These are phyloP conservation scores for Caracal caracal DNA, from an alignment of 2,113 vertebrate species.

Conservation along the genomic window DNA sequence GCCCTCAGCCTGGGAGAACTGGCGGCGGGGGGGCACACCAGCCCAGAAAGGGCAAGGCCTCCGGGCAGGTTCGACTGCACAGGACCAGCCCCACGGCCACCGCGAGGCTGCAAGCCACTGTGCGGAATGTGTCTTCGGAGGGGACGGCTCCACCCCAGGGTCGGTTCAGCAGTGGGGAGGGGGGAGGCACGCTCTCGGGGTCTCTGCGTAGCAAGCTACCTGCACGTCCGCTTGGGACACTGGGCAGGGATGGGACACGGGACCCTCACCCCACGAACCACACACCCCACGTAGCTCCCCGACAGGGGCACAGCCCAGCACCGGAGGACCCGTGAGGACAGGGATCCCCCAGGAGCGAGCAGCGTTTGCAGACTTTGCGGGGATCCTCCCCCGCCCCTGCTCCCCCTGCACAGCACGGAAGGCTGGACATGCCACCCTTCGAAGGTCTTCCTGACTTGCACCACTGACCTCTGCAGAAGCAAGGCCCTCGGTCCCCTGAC, in stretches of 20 bases:
- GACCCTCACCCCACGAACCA: background rate
- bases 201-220: too few relatives aligned
- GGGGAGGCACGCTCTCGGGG: background rate
- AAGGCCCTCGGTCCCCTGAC: background rate
- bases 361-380: too few relatives aligned
- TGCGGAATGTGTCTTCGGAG: background rate
- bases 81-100: background rate
- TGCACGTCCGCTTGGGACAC: background rate
- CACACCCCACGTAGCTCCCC: background rate
- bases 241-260: too few relatives aligned
- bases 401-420: too few relatives aligned
- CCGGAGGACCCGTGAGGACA: rapidly evolving
- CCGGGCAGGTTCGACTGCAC: rapidly evolving
- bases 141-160: background rate
- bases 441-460: too few relatives aligned
- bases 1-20: too few relatives aligned
- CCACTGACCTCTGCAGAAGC: too few relatives aligned
- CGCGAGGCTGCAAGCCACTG: rapidly evolving
- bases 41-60: background rate
- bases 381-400: rapidly evolving
- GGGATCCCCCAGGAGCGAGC: too few relatives aligned
- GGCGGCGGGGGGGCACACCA: rapidly evolving
- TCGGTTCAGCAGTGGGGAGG: rapidly evolving
- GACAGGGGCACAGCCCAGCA: too few relatives aligned
- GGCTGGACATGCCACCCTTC: background rate